Percentiles rank a stretch among this genome's conserved stretches.
Conservation (phyloP, 2,888 invertebrate species). For the Ditula angustiorana region DNA sequence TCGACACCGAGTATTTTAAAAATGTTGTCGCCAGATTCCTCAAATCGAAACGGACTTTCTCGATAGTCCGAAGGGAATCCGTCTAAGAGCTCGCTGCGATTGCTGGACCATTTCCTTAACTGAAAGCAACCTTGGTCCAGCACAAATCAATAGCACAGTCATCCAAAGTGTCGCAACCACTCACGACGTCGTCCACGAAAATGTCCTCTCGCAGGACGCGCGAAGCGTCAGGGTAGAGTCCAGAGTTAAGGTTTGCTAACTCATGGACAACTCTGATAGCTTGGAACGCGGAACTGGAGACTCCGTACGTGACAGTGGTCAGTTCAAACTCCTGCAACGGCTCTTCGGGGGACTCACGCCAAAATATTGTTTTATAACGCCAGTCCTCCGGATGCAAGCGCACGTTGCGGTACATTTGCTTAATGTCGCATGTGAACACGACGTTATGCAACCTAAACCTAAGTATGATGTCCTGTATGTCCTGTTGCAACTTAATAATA, state of each 20-base stretch:
- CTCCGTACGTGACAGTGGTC: conserved; percentile 45
- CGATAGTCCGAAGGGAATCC: conserved; percentile 12
- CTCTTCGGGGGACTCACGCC: conserved; percentile 42
- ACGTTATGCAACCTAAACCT: conserved; percentile 42
- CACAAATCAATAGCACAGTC: conserved; percentile 10
- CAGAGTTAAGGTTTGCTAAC: conserved; percentile 13
- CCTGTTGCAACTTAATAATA: conserved; percentile 43
- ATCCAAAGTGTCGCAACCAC: conserved; percentile 9
- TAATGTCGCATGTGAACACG: conserved; percentile 47
- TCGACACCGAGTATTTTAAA: conserved; percentile 26
- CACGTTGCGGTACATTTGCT: conserved; percentile 47
- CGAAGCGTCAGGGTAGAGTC: conserved; percentile 14
- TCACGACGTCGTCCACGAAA: conserved; percentile 36
- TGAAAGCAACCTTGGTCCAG: conserved; percentile 18
- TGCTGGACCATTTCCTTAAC: conserved; percentile 28
- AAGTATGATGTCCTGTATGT: conserved; percentile 43
- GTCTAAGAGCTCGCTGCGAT: background rate
- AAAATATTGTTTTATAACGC: conserved; percentile 44
- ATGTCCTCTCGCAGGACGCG: conserved; percentile 30
- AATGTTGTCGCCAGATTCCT: conserved; percentile 25
- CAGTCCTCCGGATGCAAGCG: conserved; percentile 39
- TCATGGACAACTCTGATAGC: conserved; percentile 37
- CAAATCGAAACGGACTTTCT: conserved; percentile 33
- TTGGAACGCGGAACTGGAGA: conserved; percentile 39
- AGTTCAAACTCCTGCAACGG: conserved; percentile 43